Conservation (phyloP, 92 coral and sea anemone genomes). For the Actinostola sp. region DNA sequence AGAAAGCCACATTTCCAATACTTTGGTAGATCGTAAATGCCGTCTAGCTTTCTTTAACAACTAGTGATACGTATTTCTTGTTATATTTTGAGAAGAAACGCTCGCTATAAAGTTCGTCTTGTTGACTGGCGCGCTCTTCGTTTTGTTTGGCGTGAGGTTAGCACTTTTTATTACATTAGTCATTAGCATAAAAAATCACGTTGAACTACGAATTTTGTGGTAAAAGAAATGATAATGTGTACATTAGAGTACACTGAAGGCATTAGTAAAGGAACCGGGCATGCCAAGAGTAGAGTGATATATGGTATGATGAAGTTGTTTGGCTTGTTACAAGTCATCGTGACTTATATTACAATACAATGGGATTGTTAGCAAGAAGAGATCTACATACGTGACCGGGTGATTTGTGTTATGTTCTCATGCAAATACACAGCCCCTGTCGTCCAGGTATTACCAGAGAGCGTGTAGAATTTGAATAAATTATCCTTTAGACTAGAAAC, state of each 20-base stretch:
- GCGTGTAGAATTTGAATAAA: constrained; percentile 84
- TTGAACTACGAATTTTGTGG: neutral
- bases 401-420: constrained; percentile 24
- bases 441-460: constrained; percentile 48
- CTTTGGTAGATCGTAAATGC: too few relatives aligned
- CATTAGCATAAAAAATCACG: constrained; percentile 57
- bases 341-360: constrained; percentile 19
- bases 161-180: constrained; percentile 18
- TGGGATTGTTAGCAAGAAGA: neutral
- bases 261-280: neutral
- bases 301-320: neutral
- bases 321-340: constrained; percentile 4
- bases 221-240: neutral
- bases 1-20: too few relatives aligned
- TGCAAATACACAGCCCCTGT: constrained; percentile 33
- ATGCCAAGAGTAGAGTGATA: neutral
- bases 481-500: constrained; percentile 57
- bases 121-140: neutral
- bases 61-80: too few relatives aligned
- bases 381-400: constrained; percentile 25
- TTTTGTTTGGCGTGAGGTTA: constrained; percentile 35
- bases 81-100: too few relatives aligned
- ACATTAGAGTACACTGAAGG: neutral
- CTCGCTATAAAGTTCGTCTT: too few relatives aligned
- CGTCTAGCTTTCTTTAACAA: too few relatives aligned